Evolutionary conservation across 2,113 vertebrate species (phyloP), one percentile per base, ranked within the genome.

Genomic region (Talpa occidentalis): DNA sequence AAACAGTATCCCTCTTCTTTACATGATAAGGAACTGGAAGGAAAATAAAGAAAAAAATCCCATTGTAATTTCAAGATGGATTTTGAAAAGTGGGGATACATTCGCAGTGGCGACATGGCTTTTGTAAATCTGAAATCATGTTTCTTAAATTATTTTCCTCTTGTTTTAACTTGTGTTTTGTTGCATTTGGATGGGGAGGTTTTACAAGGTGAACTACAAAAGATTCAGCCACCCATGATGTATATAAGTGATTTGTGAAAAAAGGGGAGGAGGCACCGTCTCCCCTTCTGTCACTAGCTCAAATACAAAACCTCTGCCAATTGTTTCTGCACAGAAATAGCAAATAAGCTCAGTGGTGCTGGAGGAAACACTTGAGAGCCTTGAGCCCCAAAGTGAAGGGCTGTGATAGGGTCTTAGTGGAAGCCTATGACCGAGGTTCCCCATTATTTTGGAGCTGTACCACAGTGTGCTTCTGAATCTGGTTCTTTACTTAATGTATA

Each of bases 101-200:
- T 28, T 64, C 3, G 14, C 54, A 67, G 30, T 19, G 84, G 19
- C 49, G 62, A 22, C 15, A 56, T 44, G n/a, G 9, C 42, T 70
- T 83, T 59, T 78, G 24, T 79, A 59, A 40, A 73, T 67, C 42
- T 86, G 37, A 77, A 90, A 42, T 59, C 49, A 52, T 52, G 74
- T 76, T 81, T 90, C 69, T 86, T 37, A 74, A 77, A 54, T 69
- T 59, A 86, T 28, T 86, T 84, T 86, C 28, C 24, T 24, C 70
- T 67, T 88, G 82, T 35, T 81, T 28, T 72, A 76, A 82, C 56
- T 30, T 77, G 47, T 80, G 49, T 52, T 52, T 15, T 42, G 17
- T 60, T 74, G n/a, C 14, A 11, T 19, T n/a, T 89, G 26, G 30
- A 52, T 62, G 35, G 14, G 28, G 30, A 60, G 32, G 22, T 70